Conservation (phyloP, 2,113 vertebrate species). For the Lepisosteus oculatus region DNA sequence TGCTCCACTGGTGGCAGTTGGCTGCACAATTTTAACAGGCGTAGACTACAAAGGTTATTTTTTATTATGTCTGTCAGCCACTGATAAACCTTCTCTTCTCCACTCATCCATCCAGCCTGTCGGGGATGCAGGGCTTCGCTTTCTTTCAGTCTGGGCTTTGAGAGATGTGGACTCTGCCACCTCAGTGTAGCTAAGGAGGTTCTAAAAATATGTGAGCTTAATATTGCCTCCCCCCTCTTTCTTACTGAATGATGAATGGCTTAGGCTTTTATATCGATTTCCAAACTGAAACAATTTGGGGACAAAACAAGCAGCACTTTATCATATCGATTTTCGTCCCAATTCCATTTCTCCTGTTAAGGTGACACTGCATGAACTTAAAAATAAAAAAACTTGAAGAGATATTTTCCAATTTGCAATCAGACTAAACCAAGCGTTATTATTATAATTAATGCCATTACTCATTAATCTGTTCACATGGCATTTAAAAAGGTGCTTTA, state of each 20-base stretch:
- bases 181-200: conserved; percentile 22
- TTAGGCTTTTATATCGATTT: conserved; percentile 67
- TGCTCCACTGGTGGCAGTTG: conserved; percentile 51
- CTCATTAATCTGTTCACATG: not conserved
- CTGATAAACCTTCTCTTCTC: conserved; percentile 60
- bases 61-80: conserved; percentile 70
- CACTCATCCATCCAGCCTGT: conserved; percentile 51
- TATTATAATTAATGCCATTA: not conserved
- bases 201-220: conserved; percentile 29
- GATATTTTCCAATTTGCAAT: conserved; percentile 9
- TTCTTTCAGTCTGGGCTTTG: conserved; percentile 23
- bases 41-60: conserved; percentile 66
- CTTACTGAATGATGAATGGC: conserved; percentile 70
- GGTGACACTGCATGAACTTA: conserved; percentile 53
- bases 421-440: conserved; percentile 2
- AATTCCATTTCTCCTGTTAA: conserved; percentile 63
- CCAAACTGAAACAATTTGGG: conserved; percentile 78
- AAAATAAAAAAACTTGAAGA: conserved; percentile 29
- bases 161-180: conserved; percentile 19
- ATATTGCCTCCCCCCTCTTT: conserved; percentile 49
- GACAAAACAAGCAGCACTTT: conserved; percentile 78
- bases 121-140: conserved; percentile 19
- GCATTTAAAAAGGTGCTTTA: not conserved
- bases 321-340: conserved; percentile 75
- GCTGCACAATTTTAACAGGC: conserved; percentile 63